phyloP scores from a whole-genome alignment of 2,113 vertebrate species.

The Microcebus lehilahytsara region DNA sequence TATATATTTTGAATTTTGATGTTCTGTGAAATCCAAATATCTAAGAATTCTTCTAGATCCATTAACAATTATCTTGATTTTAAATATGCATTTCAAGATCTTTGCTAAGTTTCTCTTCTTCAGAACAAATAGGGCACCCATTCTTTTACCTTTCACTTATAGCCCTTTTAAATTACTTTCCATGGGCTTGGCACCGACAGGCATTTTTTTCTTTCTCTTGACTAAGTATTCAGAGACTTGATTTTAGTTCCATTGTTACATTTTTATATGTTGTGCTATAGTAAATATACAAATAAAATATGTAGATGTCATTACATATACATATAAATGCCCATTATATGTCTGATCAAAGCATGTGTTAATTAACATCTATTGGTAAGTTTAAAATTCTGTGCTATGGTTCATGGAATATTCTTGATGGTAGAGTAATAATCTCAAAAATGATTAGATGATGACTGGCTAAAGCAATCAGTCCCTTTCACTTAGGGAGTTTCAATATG shows the following conservation, averaged over 20 bases:
- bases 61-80: neutral
- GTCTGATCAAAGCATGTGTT: neutral
- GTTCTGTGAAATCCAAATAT: neutral
- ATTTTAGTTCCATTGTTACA: neutral
- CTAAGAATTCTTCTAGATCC: neutral
- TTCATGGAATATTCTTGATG: neutral
- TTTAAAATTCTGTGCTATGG: neutral
- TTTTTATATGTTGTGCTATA: neutral
- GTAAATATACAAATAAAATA: neutral
- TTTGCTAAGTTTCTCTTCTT: neutral
- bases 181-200: neutral
- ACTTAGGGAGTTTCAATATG: neutral
- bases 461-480: neutral
- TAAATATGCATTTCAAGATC: neutral
- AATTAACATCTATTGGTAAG: neutral
- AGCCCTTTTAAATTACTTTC: neutral
- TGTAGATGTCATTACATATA: neutral
- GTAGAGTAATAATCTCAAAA: neutral
- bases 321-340: neutral
- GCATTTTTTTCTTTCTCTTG: neutral
- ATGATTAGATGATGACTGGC: no score
- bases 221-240: neutral
- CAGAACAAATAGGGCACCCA: neutral
- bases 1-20: neutral
- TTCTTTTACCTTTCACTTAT: neutral